These are phyloP conservation scores for Heliopora coerulea DNA, from an alignment of 92 coral and sea anemone genomes.

Conservation along the genomic window DNA sequence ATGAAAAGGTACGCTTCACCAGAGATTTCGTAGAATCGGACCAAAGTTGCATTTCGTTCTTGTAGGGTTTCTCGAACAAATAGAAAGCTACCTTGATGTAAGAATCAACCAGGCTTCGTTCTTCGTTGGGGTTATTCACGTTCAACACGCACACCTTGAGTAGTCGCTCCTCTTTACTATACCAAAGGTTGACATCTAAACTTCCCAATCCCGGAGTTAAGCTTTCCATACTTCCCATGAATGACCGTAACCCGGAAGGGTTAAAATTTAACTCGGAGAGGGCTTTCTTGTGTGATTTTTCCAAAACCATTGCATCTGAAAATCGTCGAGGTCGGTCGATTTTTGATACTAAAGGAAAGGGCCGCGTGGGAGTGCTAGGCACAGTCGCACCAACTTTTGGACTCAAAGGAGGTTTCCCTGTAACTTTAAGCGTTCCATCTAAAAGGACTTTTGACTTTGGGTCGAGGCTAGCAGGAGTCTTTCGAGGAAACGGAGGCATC, in stretches of 20 bases:
- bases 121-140: slow-evolving; percentile 10
- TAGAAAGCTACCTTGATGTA: slow-evolving; percentile 31
- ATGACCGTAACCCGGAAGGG: not conserved
- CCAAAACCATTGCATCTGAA: slow-evolving; percentile 18
- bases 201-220: not conserved
- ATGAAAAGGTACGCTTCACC: slow-evolving; percentile 25
- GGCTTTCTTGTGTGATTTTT: not conserved
- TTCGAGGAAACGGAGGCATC: not conserved
- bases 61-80: slow-evolving; percentile 30
- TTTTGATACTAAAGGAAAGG: not conserved
- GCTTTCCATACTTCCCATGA: slow-evolving; percentile 10
- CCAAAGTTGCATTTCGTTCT: slow-evolving; percentile 36
- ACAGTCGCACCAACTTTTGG: not conserved
- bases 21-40: slow-evolving; percentile 23
- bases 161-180: slow-evolving; percentile 20
- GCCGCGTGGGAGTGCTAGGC: not conserved
- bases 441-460: not conserved
- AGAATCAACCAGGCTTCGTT: slow-evolving; percentile 28
- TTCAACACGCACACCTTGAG: slow-evolving; percentile 22
- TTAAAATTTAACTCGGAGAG: not conserved
- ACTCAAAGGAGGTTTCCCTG: slow-evolving; percentile 35
- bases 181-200: slow-evolving; percentile 11
- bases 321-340: slow-evolving; percentile 2
- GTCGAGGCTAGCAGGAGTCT: not conserved
- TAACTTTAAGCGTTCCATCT: slow-evolving; percentile 20